These are phyloP conservation scores for Solenodon paradoxus DNA, from an alignment of 2,113 vertebrate species.

Conservation along the genomic window DNA sequence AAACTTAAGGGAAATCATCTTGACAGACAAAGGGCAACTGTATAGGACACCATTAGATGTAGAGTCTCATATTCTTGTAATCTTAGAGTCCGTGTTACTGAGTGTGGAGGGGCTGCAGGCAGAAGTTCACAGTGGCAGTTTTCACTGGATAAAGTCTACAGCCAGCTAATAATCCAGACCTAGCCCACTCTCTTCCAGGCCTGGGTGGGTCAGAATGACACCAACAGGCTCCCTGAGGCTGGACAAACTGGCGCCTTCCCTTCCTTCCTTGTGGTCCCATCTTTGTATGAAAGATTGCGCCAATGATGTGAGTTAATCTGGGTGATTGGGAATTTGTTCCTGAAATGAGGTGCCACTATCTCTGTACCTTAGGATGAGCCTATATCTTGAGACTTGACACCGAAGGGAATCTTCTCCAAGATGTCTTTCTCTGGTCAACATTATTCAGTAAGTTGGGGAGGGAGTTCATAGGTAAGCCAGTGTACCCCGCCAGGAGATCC, in stretches of 20 bases:
- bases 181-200: no score
- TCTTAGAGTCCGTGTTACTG: background rate
- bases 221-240: background rate
- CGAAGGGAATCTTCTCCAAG: background rate
- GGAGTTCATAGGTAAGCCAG: background rate
- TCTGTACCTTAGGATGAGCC: background rate
- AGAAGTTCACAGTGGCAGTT: background rate
- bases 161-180: background rate
- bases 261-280: background rate
- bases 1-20: background rate
- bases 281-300: background rate
- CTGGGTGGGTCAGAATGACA: background rate
- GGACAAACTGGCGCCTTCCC: background rate
- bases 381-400: background rate
- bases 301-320: background rate
- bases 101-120: no score
- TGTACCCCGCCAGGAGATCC: background rate
- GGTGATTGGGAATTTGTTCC: background rate
- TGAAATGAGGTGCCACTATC: background rate
- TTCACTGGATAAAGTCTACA: background rate
- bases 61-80: background rate
- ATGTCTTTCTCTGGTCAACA: background rate
- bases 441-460: background rate
- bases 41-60: fast-evolving
- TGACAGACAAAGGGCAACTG: background rate